Evolutionary conservation across 2,113 vertebrate genomes (phyloP).

Genomic region (Ploceus nigricollis): DNA sequence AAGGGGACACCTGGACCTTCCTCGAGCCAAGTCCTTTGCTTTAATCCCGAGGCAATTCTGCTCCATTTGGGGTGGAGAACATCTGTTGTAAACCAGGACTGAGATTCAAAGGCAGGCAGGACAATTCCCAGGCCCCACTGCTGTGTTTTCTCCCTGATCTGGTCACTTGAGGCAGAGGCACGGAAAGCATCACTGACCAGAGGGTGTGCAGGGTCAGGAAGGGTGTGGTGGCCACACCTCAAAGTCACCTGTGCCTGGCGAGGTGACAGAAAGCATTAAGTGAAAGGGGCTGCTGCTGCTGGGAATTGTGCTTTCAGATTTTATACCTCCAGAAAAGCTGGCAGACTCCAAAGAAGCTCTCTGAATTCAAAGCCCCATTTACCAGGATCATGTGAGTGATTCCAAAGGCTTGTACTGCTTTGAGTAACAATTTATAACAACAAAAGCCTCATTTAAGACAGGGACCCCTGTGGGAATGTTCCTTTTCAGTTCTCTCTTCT

Average conservation of each 20-base stretch:
- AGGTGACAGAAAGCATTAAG: not conserved
- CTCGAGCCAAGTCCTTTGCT: not conserved
- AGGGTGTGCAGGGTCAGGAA: not conserved
- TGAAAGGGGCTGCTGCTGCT: not conserved
- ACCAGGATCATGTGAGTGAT: constrained; percentile 43
- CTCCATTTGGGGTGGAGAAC: not conserved
- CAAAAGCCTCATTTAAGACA: constrained; percentile 74
- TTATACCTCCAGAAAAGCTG: constrained; percentile 41
- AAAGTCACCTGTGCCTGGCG: not conserved
- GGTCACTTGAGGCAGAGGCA: fast-evolving
- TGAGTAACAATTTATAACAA: constrained; percentile 75
- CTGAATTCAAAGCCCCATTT: constrained; percentile 61
- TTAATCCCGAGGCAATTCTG: not conserved
- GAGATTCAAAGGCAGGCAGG: not conserved
- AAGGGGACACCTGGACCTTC: not conserved
- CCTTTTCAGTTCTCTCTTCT: constrained; percentile 66
- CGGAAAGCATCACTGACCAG: not conserved
- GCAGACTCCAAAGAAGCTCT: constrained; percentile 49
- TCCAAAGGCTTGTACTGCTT: constrained; percentile 71
- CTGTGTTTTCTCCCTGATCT: not conserved
- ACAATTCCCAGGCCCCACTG: not conserved
- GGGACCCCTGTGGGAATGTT: constrained; percentile 71
- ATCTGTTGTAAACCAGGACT: fast-evolving
- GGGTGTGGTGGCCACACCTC: not conserved
- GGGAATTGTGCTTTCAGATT: not conserved